Conservation (phyloP, 2,888 invertebrate genomes). For the Rapana venosa region DNA sequence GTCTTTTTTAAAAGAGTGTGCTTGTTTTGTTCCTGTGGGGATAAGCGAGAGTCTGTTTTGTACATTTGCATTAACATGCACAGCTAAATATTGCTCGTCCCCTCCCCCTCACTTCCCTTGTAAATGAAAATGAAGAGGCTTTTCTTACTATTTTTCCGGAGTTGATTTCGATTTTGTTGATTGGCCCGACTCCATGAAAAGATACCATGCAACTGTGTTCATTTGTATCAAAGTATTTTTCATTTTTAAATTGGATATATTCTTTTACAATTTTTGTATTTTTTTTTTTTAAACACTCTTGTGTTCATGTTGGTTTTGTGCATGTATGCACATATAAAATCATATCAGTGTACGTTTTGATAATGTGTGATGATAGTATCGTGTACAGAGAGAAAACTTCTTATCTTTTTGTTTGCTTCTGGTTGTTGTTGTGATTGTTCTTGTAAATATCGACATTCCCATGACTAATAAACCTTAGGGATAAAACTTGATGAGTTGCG, state of each 20-base stretch:
- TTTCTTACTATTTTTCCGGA: not conserved
- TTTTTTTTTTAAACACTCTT: not conserved
- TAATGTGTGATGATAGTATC: not conserved
- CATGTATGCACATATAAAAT: not conserved
- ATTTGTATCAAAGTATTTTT: conserved; percentile 15
- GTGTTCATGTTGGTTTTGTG: not conserved
- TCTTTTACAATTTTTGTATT: not conserved
- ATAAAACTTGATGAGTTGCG: too few species aligned
- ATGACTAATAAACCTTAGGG: too few species aligned
- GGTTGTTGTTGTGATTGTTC: not conserved
- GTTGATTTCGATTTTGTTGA: not conserved
- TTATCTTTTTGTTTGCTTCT: not conserved
- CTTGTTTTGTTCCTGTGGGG: too few species aligned
- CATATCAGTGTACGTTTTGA: not conserved
- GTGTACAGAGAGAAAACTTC: not conserved
- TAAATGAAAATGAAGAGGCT: not conserved
- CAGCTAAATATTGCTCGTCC: too few species aligned
- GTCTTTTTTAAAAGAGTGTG: too few species aligned
- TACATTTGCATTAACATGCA: too few species aligned
- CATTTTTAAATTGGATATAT: not conserved
- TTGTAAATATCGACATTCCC: too few species aligned
- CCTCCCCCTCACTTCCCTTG: not conserved
- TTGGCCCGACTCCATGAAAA: not conserved
- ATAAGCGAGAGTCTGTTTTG: too few species aligned
- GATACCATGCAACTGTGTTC: conserved; percentile 22